Evolutionary conservation across 2,113 vertebrate species (phyloP), one percentile per base, ranked within the genome.

Genomic region (Nothobranchius furzeri): DNA sequence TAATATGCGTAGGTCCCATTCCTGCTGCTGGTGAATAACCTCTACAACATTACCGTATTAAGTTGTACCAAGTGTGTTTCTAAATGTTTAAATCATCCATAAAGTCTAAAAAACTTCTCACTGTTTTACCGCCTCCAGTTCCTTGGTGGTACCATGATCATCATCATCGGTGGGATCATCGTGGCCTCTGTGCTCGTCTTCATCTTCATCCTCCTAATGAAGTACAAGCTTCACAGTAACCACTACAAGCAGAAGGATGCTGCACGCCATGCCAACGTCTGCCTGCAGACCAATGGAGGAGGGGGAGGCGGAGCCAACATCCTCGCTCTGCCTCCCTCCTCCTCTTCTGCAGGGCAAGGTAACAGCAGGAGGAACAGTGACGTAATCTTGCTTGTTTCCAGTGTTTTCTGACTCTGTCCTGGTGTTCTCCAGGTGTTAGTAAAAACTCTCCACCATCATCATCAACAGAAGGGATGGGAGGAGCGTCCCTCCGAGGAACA

Each of bases 181-280:
- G 94, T 94, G 75, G 94, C 94, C 4, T 94, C 93, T 0, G 93
- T 95, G 46, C 89, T 95, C 49, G 94, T 95, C 75, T 95, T 95
- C 85, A 95, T 94, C 84, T 94, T 95, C 85, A 94, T 95, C 78
- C 92, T 95, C 12, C 91, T 95, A 68, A 94, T 94, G 92, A 93
- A 94, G 82, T 95, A 94, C 86, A 95, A 94, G 81, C 92, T 94
- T 20, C 94, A 95, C 88, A 93, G 92, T 9, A 92, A 93, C 87
- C 91, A 93, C 73, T 92, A 93, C 85, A 94, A 94, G 73, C 91
- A 91, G 82, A 93, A 93, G 70, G 88, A 88, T 0, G 82, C 79
- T 0, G 88, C 92, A 0, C 90, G 84, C 35, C 93, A 94, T 13
- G 92, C 93, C 79, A 93, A 94, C 61, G 94, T 91, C 77, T 91